Evolutionary conservation across 2,113 vertebrate species (phyloP), one percentile per base, ranked within the genome.

Genomic region (Furnarius figulus): DNA sequence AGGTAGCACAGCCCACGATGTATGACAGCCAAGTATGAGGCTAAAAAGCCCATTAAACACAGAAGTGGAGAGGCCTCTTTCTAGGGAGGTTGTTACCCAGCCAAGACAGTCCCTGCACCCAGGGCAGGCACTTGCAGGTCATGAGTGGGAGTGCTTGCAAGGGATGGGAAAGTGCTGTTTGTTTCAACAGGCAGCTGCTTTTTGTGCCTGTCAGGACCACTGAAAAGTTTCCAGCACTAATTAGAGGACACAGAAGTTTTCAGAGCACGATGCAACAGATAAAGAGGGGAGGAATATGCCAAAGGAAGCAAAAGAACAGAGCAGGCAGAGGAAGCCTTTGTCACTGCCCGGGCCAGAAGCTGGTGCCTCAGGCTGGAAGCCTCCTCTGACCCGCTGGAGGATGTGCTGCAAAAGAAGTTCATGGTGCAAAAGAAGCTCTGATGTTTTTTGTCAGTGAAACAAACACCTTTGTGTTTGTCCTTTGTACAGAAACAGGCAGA

Each of bases 141-240:
- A 12, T 1, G 8, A 72, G 37, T 8, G 68, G 28, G n/a, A 94
- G 24, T 0, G 37, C 24, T 55, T 76, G 53, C 90, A 73, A 79
- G 58, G 42, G 67, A 67, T 83, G 82, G 74, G 85, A 82, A 86
- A 93, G 47, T 8, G 19, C 14, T 31, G 71, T 3, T 68, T 65
- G 66, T 20, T 89, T 73, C 84, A 49, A 50, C 39, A 66, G 53
- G 77, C 93, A 79, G 90, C 82, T 93, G 89, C 81, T 89, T 58
- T 65, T 35, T 25, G 33, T 1, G 46, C 63, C 86, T 31, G 33
- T 80, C 78, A 67, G 73, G 56, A 30, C 47, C 14, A 18, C 46
- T 85, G 94, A 96, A 55, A 47, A 62, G 47, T 72, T 87, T 46
- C 92, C 96, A 96, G 74, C 50, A 27, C 92, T 93, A 96, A 96